Base-by-base conservation (phyloP, 2,888 invertebrate genomes). In the Ptychoptera contaminata region DNA sequence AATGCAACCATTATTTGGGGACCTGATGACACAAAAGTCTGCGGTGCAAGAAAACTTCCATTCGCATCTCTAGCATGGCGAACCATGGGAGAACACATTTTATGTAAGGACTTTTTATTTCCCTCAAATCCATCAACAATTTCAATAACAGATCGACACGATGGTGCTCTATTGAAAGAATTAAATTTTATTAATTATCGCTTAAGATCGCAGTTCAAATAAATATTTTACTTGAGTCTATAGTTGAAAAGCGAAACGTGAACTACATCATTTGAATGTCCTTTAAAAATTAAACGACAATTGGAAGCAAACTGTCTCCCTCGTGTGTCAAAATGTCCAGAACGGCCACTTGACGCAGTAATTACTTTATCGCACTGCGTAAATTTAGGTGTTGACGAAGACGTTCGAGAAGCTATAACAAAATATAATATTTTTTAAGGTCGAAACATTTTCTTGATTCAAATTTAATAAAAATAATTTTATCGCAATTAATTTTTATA, bases 191-290 rank as follows among this genome's bases (percentile, higher is more conserved):
- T 40, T 44, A 37, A 37, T 31, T 35, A 35, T 23, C 3, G 7
- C 12, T 46, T 23, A n/a, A 46, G 37, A 23, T n/a, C n/a, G 23
- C 7, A 23, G 3, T 39, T 12, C 12, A 32, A 41, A 32, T 32
- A 34, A n/a, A 48, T 32, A 43, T 47, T 11, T 7, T 32, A 32
- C 61, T 77, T 79, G 65, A 82, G 71, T 65, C 77, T 77, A 68
- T 80, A 82, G 67, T 79, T 82, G 65, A 80, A 77, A 50, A 82
- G 67, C 15, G 79, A 77, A 49, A 82, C 73, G 67, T 81, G 81
- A 49, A 82, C 78, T 45, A 82, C 76, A 57, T 83, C 82, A n/a
- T n/a, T n/a, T 29, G 76, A 73, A 23, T 71, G 65, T 37, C 82
- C 83, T n/a, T 74, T 62, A 51, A 82, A 71, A 51, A 75, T 71